Evolutionary conservation across 2,888 invertebrate genomes (phyloP).

Genomic region (Pyrocoelia pectoralis): DNA sequence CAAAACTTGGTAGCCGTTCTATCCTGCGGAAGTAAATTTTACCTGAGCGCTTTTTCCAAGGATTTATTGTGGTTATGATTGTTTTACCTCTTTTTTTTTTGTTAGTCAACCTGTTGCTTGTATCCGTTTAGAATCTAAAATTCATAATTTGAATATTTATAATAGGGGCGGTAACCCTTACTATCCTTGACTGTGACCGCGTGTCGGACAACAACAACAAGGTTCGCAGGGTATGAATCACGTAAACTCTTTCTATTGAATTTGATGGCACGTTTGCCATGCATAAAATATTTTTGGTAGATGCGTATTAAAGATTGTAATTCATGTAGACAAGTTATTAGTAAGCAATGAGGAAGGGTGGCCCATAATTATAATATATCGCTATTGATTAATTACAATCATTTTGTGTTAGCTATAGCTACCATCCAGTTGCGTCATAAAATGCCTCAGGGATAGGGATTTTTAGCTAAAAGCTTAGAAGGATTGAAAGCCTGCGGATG

Average conservation of each 20-base stretch:
- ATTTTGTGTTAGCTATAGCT: no score
- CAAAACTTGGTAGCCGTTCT: neutral
- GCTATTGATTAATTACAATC: no score
- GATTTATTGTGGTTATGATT: neutral
- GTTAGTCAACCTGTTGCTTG: neutral
- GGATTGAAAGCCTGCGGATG: no score
- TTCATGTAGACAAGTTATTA: neutral
- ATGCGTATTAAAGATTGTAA: neutral
- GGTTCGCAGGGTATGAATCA: constrained; percentile 16
- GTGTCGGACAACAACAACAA: constrained; percentile 13
- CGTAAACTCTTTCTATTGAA: neutral
- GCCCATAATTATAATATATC: no score
- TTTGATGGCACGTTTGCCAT: constrained; percentile 5
- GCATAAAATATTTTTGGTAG: constrained; percentile 24
- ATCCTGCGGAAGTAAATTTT: neutral
- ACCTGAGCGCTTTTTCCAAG: neutral
- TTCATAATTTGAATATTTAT: constrained; percentile 19
- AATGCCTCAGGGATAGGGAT: no score
- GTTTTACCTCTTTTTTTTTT: neutral
- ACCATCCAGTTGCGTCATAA: no score
- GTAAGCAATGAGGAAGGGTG: no score
- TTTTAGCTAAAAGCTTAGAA: no score
- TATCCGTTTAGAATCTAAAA: constrained; percentile 10
- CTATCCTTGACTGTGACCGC: constrained; percentile 2
- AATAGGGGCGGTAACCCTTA: constrained; percentile 15